phyloP scores from a whole-genome alignment of 1,140 invertebrate species.

The Macrotrachela quadricornifera region DNA sequence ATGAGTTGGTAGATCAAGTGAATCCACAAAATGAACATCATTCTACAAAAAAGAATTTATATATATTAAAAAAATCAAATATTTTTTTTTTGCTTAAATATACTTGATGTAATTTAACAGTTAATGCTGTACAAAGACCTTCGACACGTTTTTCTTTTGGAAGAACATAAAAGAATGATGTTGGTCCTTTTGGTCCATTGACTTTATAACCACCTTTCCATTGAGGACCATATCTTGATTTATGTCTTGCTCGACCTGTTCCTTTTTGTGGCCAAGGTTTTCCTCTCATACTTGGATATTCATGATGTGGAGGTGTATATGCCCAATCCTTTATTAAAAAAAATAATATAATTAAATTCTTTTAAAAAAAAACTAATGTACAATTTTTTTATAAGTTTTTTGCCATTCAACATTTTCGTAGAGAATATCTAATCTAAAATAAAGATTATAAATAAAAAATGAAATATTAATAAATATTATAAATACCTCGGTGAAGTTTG shows the following conservation, averaged over 20 bases:
- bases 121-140: conserved; percentile 58
- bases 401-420: conserved; percentile 74
- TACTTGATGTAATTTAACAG: conserved; percentile 63
- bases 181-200: conserved; percentile 69
- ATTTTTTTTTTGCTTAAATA: too few relatives aligned
- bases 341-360: conserved; percentile 8
- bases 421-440: conserved; percentile 55
- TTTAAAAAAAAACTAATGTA: conserved; percentile 28
- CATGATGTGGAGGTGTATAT: conserved; percentile 49
- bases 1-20: conserved; percentile 58
- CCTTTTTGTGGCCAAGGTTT: conserved; percentile 95
- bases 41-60: conserved; percentile 34
- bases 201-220: conserved; percentile 49
- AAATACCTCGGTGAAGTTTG: conserved; percentile 43
- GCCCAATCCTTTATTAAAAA: conserved; percentile 26
- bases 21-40: conserved; percentile 71
- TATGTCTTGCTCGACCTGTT: conserved; percentile 59
- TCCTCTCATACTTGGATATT: conserved; percentile 56
- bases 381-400: conserved; percentile 52
- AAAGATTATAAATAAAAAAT: conserved; percentile 7
- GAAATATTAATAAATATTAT: neutral
- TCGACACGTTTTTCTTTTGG: conserved; percentile 47
- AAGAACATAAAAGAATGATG: conserved; percentile 74
- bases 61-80: too few relatives aligned
- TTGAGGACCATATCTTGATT: conserved; percentile 65